Evolutionary conservation across 2,113 vertebrate species (phyloP).

Genomic region (Nothocercus julius): DNA sequence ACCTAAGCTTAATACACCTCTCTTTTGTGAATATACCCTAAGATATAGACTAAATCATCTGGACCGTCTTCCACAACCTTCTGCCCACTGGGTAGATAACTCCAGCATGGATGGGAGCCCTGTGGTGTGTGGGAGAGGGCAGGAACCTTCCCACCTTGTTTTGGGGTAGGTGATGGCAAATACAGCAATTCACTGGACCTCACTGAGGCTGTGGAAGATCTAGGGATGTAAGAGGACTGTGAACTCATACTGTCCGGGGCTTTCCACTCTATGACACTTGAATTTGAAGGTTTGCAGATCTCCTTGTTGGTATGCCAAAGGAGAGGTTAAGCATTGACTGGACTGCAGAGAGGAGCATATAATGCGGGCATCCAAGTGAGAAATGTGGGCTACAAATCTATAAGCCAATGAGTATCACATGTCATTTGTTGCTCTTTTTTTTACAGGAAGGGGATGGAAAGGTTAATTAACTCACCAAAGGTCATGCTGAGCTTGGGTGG

Average conservation of each 20-base stretch:
- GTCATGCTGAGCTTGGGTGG: rapidly evolving
- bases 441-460: neutral
- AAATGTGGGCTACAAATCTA: neutral
- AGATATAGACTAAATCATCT: neutral
- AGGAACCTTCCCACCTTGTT: neutral
- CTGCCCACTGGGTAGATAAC: neutral
- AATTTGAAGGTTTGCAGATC: neutral
- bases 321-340: neutral
- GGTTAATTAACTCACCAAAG: neutral
- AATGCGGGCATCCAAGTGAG: neutral
- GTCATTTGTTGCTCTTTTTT: neutral
- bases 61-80: neutral
- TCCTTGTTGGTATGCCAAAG: neutral
- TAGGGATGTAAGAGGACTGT: too few species aligned
- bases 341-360: neutral
- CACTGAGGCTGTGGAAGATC: too few species aligned
- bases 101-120: neutral
- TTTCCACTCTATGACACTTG: neutral
- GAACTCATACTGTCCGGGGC: neutral
- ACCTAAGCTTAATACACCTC: neutral
- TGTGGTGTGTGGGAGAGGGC: neutral
- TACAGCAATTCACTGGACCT: neutral
- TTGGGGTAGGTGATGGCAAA: neutral
- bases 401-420: neutral
- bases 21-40: neutral